Base-by-base conservation (phyloP, 2,113 vertebrate genomes). In the Cervus canadensis region DNA sequence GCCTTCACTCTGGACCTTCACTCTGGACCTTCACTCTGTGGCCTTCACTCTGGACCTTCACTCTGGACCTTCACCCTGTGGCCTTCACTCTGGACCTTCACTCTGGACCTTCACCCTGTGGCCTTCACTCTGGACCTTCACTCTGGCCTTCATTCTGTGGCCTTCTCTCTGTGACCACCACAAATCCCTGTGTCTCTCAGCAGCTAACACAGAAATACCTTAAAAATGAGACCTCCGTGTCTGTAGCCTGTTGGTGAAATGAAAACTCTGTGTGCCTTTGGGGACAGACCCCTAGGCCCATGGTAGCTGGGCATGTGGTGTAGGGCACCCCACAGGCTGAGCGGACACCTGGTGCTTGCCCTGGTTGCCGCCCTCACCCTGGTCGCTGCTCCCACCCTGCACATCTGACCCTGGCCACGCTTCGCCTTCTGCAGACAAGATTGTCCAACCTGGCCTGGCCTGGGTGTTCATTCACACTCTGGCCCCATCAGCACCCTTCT, bases 271-370 rank as follows among this genome's bases (percentile, higher is more conserved):
- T 16, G 3, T 2, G 15, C 9, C 11, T 17, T 62, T 1, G 28
- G 62, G 33, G 21, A 64, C 78, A 43, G 30, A 40, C 0, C 14
- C 25, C 78, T 23, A 52, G 7, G 45, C 14, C 21, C 48, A 0
- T 26, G 4, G 52, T 7, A 45, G 2, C 13, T 14, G 9, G 45
- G 7, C 0, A 0, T 5, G 52, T 43, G n/a, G 78, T 1, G 0
- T 19, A 2, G n/a, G 48, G 9, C 48, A 6, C 48, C 13, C 78
- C 8, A 0, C 3, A 25, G 48, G n/a, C 1, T 13, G 9, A 14
- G 30, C 0, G 0, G 43, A 91, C 56, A 62, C 23, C 89, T 2
- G 43, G 30, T 0, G 1, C 30, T 79, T 1, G 1, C 71, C 54
- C 9, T 4, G 9, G 21, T 43, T 23, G 10, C 7, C 4, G 40